Evolutionary conservation across 2,888 invertebrate species (phyloP).

Genomic region (Coelinius sp.): DNA sequence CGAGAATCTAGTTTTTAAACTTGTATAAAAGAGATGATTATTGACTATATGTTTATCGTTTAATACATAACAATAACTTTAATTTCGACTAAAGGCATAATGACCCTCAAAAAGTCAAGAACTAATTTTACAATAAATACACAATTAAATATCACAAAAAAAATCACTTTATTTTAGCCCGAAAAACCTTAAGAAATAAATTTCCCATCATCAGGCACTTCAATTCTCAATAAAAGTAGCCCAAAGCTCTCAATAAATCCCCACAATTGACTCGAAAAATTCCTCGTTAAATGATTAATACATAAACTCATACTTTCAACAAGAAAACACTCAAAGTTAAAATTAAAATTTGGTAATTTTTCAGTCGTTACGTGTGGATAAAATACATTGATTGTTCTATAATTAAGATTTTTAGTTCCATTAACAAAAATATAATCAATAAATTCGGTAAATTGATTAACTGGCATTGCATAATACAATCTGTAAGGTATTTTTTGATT

Average conservation of each 20-base stretch:
- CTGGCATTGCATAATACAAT: constrained; percentile 80
- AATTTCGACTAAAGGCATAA: too few species aligned
- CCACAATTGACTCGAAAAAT: constrained; percentile 67
- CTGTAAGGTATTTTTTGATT: constrained; percentile 76
- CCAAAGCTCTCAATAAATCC: constrained; percentile 72
- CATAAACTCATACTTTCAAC: constrained; percentile 50
- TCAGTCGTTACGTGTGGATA: constrained; percentile 86
- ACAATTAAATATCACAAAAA: neutral
- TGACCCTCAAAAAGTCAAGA: too few species aligned
- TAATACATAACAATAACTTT: too few species aligned
- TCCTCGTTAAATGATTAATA: constrained; percentile 59
- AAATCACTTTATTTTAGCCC: constrained; percentile 5
- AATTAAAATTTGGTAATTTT: constrained; percentile 75
- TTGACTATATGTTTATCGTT: too few species aligned
- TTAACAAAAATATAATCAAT: constrained; percentile 61
- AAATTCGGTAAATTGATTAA: constrained; percentile 77
- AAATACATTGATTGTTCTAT: constrained; percentile 75
- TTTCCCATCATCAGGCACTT: constrained; percentile 49
- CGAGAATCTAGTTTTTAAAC: too few species aligned
- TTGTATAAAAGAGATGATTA: too few species aligned
- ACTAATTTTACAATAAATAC: too few species aligned
- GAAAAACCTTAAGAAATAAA: constrained; percentile 40
- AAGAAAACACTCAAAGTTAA: constrained; percentile 68
- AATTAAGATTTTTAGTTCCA: constrained; percentile 69
- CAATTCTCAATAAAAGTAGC: constrained; percentile 72